A percentile compares a stretch with the other conserved stretches of the same genome.
phyloP scores from a whole-genome alignment of 2,797 vertebrate species.

The Epinephelus coioides region DNA sequence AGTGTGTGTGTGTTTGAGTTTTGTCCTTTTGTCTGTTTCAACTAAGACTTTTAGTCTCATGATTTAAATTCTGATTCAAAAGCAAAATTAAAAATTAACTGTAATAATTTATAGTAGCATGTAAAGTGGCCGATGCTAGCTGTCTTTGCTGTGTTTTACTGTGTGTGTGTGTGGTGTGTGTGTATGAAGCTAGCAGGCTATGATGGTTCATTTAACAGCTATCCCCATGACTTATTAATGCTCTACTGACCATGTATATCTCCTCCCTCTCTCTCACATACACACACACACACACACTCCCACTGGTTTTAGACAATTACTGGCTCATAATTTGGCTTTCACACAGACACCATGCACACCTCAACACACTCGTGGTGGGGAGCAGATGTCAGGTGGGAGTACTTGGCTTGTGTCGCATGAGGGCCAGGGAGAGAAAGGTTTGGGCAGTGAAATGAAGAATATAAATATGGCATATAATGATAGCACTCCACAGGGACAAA shows the following conservation, averaged over 20 bases:
- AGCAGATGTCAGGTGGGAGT: constrained; percentile 76
- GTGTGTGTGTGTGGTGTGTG: constrained; percentile 4
- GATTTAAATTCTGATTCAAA: background rate
- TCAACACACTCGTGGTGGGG: constrained; percentile 22
- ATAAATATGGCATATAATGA: constrained; percentile 12
- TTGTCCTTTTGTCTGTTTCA: background rate
- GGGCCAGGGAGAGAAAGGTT: constrained; percentile 10
- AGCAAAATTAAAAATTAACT: background rate
- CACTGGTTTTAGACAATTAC: constrained; percentile 55
- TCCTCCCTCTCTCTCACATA: background rate
- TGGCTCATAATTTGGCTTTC: constrained; percentile 28
- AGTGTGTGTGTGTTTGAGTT: background rate
- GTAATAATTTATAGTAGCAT: background rate
- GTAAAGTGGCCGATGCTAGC: background rate
- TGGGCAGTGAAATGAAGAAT: background rate
- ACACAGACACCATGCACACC: constrained; percentile 7
- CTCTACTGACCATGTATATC: constrained; percentile 53
- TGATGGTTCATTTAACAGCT: constrained; percentile 46
- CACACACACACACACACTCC: background rate
- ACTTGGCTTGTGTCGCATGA: constrained; percentile 57
- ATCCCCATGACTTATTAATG: constrained; percentile 48
- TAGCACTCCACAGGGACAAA: background rate
- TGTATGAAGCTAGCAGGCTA: background rate
- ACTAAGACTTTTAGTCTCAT: background rate
- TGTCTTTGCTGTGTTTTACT: background rate